Evolutionary conservation across 2,888 invertebrate species (phyloP), one percentile per base, ranked within the genome.

Genomic region (Bembecia ichneumoniformis): DNA sequence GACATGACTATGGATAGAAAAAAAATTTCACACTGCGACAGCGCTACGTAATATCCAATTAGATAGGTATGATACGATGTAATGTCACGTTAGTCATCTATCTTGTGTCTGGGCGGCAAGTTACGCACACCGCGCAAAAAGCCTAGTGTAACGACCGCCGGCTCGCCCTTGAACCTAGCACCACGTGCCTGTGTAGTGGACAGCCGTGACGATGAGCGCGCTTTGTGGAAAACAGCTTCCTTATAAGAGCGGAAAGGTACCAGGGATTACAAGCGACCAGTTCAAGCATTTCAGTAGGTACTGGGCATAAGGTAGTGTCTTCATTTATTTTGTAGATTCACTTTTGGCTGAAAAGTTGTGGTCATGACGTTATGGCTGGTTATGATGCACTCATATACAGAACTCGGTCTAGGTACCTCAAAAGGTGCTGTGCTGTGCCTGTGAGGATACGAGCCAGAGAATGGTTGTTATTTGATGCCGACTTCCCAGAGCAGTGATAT

Each of bases 41-140:
- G 5, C 40, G 13, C 11, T 13, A 40, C 13, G 40, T 40, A 11
- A 40, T 40, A n/a, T n/a, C 40, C 59, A 55, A 51, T 43, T 43
- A 49, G 48, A 46, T 51, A 51, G 28, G 28, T 28, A 28, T 28
- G 28, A 28, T 28, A 28, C 28, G 28, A 28, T 28, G 28, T 34
- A 54, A 46, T 56, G 59, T 59, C 60, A 65, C 60, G 60, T 51
- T 55, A 59, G 57, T 60, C 59, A 66, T 66, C 64, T 60, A 69
- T 72, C 70, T 65, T 62, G 63, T 57, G 68, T 64, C 66, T 68
- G 61, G 60, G 58, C 52, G 54, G 58, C 53, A 62, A 56, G 63
- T 63, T 64, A 61, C 45, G 48, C 14, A 44, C 16, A 51, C 52
- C 50, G 48, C 55, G 56, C 58, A 58, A 58, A 58, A 58, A 58